Percentiles rank a stretch among this genome's conserved stretches.
These are phyloP conservation scores for Silvanus unidentatus DNA, from an alignment of 2,888 invertebrate species.

Conservation along the genomic window DNA sequence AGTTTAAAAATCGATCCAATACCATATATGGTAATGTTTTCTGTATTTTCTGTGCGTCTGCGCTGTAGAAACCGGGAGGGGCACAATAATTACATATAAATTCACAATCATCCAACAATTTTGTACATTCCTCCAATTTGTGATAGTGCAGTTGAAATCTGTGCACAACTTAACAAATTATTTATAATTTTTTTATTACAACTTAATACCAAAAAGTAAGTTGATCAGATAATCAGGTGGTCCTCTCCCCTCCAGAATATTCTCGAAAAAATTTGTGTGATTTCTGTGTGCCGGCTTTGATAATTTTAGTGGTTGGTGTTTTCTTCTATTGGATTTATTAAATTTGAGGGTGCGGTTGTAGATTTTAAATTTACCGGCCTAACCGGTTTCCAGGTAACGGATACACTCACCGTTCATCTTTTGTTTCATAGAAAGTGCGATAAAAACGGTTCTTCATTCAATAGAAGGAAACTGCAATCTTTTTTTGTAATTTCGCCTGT, in stretches of 20 bases:
- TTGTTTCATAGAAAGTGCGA: background rate
- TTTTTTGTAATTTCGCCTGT: too few species aligned
- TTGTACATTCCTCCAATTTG: conserved; percentile 39
- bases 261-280: background rate
- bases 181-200: conserved; percentile 26
- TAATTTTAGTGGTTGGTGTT: too few species aligned
- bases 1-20: conserved; percentile 53
- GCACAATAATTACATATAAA: conserved; percentile 52
- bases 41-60: conserved; percentile 21
- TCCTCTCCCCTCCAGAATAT: too few species aligned
- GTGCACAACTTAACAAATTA: conserved; percentile 29
- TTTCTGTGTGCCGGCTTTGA: background rate
- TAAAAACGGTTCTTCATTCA: background rate
- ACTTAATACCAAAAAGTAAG: conserved; percentile 32
- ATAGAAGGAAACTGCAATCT: too few species aligned
- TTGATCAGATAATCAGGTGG: too few species aligned
- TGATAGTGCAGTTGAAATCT: conserved; percentile 33
- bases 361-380: conserved; percentile 8
- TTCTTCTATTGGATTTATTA: too few species aligned
- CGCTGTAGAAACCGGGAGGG: conserved; percentile 43
- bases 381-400: conserved; percentile 18
- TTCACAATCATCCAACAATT: conserved; percentile 23
- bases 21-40: conserved; percentile 76
- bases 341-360: background rate
- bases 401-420: conserved; percentile 1